phyloP scores from a whole-genome alignment of 2,888 invertebrate genomes.

The Limnephilus lunatus region DNA sequence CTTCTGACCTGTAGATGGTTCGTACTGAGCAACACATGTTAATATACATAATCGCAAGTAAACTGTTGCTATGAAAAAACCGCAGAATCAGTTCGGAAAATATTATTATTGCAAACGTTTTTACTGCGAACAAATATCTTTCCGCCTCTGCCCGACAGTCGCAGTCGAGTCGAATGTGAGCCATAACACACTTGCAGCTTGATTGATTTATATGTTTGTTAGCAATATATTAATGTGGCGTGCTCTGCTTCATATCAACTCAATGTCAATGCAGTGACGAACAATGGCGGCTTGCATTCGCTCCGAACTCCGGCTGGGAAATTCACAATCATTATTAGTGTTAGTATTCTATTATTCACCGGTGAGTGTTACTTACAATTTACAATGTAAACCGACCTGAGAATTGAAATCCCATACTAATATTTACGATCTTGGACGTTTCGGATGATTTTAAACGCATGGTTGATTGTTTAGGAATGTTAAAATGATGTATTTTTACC shows the following conservation, averaged over 20 bases:
- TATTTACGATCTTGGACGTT: background rate
- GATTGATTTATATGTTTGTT: slow-evolving; percentile 64
- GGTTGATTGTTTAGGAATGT: background rate
- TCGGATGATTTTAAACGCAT: background rate
- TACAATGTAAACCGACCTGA: background rate
- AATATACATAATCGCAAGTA: too few species aligned
- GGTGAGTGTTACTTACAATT: background rate
- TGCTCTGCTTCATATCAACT: slow-evolving; percentile 55
- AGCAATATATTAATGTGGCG: slow-evolving; percentile 49
- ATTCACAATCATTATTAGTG: background rate
- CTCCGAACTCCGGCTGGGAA: slow-evolving; percentile 36
- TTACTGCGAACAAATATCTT: background rate
- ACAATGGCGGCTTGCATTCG: slow-evolving; percentile 33
- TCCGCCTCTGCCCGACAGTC: slow-evolving; percentile 19
- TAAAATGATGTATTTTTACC: background rate
- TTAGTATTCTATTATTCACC: background rate
- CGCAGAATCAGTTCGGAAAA: background rate
- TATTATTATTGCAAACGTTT: background rate
- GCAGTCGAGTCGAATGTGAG: background rate
- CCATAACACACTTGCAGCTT: slow-evolving; percentile 32
- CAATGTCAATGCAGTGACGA: slow-evolving; percentile 58
- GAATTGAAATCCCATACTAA: background rate
- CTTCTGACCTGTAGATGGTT: too few species aligned
- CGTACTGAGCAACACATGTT: too few species aligned
- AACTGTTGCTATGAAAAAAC: background rate